Evolutionary conservation across 1,140 invertebrate genomes (phyloP), one percentile per base, ranked within the genome.

Genomic region (Caerostris darwini): DNA sequence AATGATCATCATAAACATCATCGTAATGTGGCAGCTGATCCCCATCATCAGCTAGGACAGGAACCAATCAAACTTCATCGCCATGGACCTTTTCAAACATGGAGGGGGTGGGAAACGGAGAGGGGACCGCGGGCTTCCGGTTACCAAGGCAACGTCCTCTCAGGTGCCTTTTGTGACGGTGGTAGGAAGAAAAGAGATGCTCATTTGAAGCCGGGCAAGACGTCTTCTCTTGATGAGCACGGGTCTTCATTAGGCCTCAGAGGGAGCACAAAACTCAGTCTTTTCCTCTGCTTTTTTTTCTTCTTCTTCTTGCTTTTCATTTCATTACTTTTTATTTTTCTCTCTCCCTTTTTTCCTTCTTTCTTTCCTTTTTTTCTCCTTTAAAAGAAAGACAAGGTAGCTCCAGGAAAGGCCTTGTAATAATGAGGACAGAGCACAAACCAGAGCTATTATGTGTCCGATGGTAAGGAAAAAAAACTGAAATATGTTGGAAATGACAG

Each of bases 1-100:
- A 89, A 89, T 94, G 85, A 94, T 93, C 92, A 94, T 94, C 92
- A 94, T 94, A 94, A 94, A 94, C 92, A 94, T 94, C 92, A 94
- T 89, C 86, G 92, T 94, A 94, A 94, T 94, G 92, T 94, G 92
- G 92, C 92, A 94, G 92, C 92, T 94, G 92, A 94, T 94, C 92
- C 92, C 69, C 85, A 94, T 94, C 92, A 88, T 94, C 92, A 94
- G 92, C 64, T 81, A 89, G 85, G 92, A 94, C 92, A 94, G 92
- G 92, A 94, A 88, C 92, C 92, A 94, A 94, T 94, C 92, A 94
- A 94, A 94, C 92, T 89, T 89, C 92, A 94, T 93, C 92, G 92
- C 92, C 92, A 58, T 57, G 85, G 86, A 94, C 90, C 90, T 92
- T 92, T 92, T 92, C 90, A 92, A 92, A 92, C 82, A 92, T 17